A percentile compares a stretch with the other conserved stretches of the same genome.
Conservation (phyloP, 2,113 vertebrate genomes). For the Pangasianodon gigas region DNA sequence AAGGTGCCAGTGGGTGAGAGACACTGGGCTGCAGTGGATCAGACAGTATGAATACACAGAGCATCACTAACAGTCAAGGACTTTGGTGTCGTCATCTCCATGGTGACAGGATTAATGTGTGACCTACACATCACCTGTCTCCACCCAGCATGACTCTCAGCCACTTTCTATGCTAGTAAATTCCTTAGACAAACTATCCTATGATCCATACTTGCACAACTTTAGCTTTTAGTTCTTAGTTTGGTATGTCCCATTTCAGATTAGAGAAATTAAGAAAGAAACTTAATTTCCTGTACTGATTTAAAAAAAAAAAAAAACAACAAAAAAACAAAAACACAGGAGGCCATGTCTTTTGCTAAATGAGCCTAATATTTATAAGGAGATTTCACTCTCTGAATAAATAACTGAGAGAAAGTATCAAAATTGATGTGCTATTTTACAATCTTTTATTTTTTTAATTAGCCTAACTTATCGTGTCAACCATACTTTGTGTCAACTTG, state of each 20-base stretch:
- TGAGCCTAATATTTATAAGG: background rate
- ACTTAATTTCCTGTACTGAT: background rate
- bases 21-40: slow-evolving; percentile 25
- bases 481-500: background rate
- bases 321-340: too few relatives aligned
- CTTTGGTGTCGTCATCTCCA: slow-evolving; percentile 40
- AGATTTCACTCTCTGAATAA: background rate
- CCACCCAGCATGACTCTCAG: slow-evolving; percentile 2
- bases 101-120: background rate
- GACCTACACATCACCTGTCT: background rate
- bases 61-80: slow-evolving; percentile 27
- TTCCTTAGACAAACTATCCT: background rate
- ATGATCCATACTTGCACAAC: background rate
- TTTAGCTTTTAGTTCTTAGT: background rate
- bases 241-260: background rate
- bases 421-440: background rate
- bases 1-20: background rate
- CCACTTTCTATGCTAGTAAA: background rate
- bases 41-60: slow-evolving; percentile 34
- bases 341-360: background rate
- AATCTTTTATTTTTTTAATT: background rate
- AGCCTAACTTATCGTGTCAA: background rate
- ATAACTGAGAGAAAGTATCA: background rate
- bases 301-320: background rate
- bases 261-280: background rate